These are phyloP conservation scores for Cercopithecus petaurista DNA, from an alignment of 2,797 vertebrate genomes.

Conservation along the genomic window DNA sequence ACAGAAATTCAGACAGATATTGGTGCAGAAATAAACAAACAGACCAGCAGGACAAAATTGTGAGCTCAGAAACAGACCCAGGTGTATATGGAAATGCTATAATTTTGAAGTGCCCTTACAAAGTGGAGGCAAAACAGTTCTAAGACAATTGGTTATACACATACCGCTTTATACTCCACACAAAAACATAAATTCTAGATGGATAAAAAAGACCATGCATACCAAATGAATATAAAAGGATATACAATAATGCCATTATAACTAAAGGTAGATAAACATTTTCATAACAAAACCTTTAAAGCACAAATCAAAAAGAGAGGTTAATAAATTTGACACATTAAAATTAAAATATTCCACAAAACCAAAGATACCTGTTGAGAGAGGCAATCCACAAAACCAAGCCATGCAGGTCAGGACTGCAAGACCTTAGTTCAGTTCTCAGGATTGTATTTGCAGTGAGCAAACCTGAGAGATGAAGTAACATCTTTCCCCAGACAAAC, in stretches of 20 bases:
- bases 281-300: background rate
- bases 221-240: background rate
- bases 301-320: conserved; percentile 21
- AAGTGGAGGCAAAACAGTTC: background rate
- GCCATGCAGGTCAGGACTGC: too few relatives aligned
- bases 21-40: background rate
- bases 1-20: background rate
- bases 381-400: background rate
- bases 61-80: background rate
- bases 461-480: background rate
- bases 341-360: background rate
- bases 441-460: background rate
- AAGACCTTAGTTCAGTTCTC: background rate
- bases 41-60: background rate
- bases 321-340: background rate
- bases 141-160: background rate
- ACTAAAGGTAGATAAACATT: background rate
- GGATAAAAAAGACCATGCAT: background rate
- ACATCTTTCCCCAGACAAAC: background rate
- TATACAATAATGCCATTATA: background rate
- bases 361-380: background rate
- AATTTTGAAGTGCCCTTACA: background rate
- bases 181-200: background rate
- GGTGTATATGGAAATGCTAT: background rate
- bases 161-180: background rate